Evolutionary conservation across 2,113 vertebrate species (phyloP), one percentile per base, ranked within the genome.

Genomic region (Mirza zaza): DNA sequence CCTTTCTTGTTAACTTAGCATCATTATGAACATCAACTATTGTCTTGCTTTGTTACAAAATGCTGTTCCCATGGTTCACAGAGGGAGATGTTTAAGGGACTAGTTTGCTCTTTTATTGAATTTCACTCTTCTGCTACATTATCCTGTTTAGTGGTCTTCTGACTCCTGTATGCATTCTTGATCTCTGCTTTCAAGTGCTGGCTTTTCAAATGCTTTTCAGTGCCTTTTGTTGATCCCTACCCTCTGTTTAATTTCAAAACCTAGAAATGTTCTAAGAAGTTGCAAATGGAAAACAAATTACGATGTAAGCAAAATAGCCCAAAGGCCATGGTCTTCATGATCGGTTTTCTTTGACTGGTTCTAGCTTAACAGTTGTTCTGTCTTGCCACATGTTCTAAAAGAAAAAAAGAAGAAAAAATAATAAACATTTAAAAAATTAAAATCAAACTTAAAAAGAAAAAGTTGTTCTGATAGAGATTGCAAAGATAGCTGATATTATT

Each of bases 31-130:
- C 25, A 85, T 73, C 27, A 95, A 4, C 75, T 95, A 2, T 87
- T 87, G n/a, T 52, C 79, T 91, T 95, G 48, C 82, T 86, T 39
- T 94, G 7, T 84, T 67, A 87, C 67, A 71, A 95, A 95, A 95
- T 95, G 55, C 23, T 71, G 2, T 55, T 96, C 55, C 71, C 63
- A 61, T 34, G 9, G 20, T 93, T 34, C 39, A 73, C 29, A 86
- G 27, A 79, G 12, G 20, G 29, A 63, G 15, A n/a, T 42, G 1
- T 81, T 88, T 63, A 55, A 39, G 17, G 80, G 11, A 63, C 29
- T 63, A 27, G 61, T 63, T 92, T 85, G 52, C 14, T 34, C 17
- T 77, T 86, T 75, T n/a, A 55, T 23, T 86, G 34, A 93, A 32
- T 93, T 77, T 94, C 63, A n/a, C 91, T 80, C 52, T 6, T 79